Conservation (phyloP, 2,888 invertebrate species). For the Octodonta nipae region DNA sequence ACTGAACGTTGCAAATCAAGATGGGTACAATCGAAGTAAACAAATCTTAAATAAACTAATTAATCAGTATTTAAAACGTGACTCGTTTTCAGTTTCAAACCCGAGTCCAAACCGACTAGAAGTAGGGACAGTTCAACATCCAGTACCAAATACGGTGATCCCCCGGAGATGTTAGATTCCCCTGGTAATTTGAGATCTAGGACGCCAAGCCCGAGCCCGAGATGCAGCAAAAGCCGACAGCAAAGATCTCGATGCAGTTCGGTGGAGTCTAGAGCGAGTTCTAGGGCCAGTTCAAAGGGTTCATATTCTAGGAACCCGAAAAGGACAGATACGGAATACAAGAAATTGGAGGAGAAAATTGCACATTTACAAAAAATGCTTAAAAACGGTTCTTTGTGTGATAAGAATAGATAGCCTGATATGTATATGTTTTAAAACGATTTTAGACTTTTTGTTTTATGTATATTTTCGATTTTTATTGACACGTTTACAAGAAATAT, state of each 20-base stretch:
- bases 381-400: slow-evolving; percentile 17
- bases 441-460: no score
- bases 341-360: slow-evolving; percentile 34
- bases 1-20: background rate
- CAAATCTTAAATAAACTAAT: background rate
- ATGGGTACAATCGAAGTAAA: background rate
- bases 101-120: slow-evolving; percentile 6
- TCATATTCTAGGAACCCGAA: slow-evolving; percentile 8
- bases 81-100: background rate
- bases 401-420: no score
- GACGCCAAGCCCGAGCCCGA: slow-evolving; percentile 10
- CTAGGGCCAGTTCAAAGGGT: slow-evolving; percentile 13
- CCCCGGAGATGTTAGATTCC: slow-evolving; percentile 7
- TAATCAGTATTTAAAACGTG: no score
- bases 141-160: slow-evolving; percentile 14
- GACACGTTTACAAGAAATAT: no score
- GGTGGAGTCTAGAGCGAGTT: slow-evolving; percentile 16
- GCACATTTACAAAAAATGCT: slow-evolving; percentile 33
- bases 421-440: slow-evolving; percentile 1
- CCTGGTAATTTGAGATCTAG: slow-evolving; percentile 7
- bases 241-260: slow-evolving; percentile 7
- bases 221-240: slow-evolving; percentile 9
- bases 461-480: no score
- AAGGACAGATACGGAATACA: slow-evolving; percentile 28
- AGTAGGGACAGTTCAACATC: slow-evolving; percentile 19